Base-by-base conservation (phyloP, 2,797 vertebrate genomes). In the Bradypodion pumilum region DNA sequence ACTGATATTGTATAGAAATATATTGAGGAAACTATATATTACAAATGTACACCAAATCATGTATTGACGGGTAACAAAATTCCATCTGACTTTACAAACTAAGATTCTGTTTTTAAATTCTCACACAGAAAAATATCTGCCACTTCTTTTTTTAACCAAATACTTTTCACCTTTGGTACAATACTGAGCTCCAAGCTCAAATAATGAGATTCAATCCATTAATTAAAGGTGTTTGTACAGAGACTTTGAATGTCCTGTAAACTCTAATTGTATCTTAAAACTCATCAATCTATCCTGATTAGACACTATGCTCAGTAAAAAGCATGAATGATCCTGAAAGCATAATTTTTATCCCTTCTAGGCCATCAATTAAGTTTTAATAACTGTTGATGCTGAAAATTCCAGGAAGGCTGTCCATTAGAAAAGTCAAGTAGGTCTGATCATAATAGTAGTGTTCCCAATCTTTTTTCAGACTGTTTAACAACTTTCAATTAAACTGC, bases 191-290 rank as follows among this genome's bases (percentile, higher is more conserved):
- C 73, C 76, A 63, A 79, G 76, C 35, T 76, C 70, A 85, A 82
- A 85, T 72, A 82, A 85, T 88, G 79, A 82, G 66, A 81, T 80
- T 62, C 74, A 85, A 87, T 73, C 66, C 59, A 85, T 74, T 74
- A 85, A 82, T 81, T 85, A 85, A 87, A 68, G 62, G 37, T 85
- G 40, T 84, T 78, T 78, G 56, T 70, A 76, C 44, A 87, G 44
- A 72, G 78, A 72, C 78, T 72, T 76, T 84, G 74, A 81, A 81
- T 13, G 16, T 78, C 74, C 65, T 83, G 44, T 82, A 85, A 72
- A 88, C 65, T 85, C 12, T 72, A 81, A 84, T 65, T 84, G 68
- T 35, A 74, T 78, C 62, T 44, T 37, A 13, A 81, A 84, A 40
- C n/a, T 80, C 72, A 74, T 72, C 52, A 62, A 78, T 86, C 35